Evolutionary conservation across 2,113 vertebrate genomes (phyloP).

Genomic region (Speoplatyrhinus poulsoni): DNA sequence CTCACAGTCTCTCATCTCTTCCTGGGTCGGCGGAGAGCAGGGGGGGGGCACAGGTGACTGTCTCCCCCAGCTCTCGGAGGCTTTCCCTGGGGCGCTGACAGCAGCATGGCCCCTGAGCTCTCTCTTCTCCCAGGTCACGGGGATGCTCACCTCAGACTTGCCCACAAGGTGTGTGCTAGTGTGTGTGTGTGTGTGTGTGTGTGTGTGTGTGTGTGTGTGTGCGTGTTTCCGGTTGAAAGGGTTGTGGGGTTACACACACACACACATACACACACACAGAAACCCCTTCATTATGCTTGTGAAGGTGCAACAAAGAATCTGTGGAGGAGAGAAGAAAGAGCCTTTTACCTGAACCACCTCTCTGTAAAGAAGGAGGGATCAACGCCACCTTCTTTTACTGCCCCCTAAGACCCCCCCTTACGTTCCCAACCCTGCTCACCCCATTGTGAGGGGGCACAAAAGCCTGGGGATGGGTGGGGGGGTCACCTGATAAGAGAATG

Average conservation of each 20-base stretch:
- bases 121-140: neutral
- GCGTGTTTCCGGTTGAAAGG: neutral
- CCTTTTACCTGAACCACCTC: constrained; percentile 69
- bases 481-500: constrained; percentile 72
- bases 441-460: constrained; percentile 70
- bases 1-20: constrained; percentile 60
- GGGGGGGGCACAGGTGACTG: constrained; percentile 53
- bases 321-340: constrained; percentile 29
- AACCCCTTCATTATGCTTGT: constrained; percentile 54
- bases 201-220: neutral
- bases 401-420: constrained; percentile 16
- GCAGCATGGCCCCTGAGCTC: constrained; percentile 25
- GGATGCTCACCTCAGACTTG: too few species aligned
- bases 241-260: constrained; percentile 4
- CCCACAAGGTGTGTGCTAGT: too few species aligned
- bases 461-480: constrained; percentile 17
- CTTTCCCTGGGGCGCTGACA: constrained; percentile 64
- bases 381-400: constrained; percentile 60
- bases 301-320: constrained; percentile 55
- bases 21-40: neutral
- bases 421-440: constrained; percentile 40
- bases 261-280: constrained; percentile 49
- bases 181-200: too few species aligned
- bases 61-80: constrained; percentile 42
- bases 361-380: constrained; percentile 63